Base-by-base conservation (phyloP, 2,888 invertebrate species). In the Caenorhabditis parvicauda region DNA sequence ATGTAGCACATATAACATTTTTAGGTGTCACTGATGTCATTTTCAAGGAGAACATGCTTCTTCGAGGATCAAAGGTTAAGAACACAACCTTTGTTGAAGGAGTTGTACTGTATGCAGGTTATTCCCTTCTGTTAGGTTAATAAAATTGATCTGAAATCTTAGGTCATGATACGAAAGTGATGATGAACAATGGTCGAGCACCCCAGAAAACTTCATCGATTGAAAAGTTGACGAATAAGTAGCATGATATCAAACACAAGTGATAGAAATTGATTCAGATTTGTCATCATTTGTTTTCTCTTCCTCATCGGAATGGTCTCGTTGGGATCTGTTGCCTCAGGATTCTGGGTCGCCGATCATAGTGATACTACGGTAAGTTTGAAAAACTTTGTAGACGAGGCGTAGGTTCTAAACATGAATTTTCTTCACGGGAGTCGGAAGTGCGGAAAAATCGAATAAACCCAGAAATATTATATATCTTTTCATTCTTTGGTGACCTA, bases 71-170 rank as follows among this genome's bases (percentile, higher is more conserved):
- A 83, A 87, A 90, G 69, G 86, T 96, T 74, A 92, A 94, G 84
- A 96, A 96, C 83, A 95, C 96, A 9, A 93, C 94, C 83, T 95
- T 87, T 82, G 88, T 95, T 38, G 95, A 95, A 82, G 96, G 95
- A 55, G 89, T 96, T 81, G 92, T 95, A 46, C 90, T 96, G 51
- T 96, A 96, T 86, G 92, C 92, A 68, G 90, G 88, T 87, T 80
- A 80, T 78, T 35, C 12, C 35, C 12, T 12, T 12, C 35, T 14
- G 35, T 12, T 35, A n/a, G 35, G 12, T 42, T 42, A 14, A 17
- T 12, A 6, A 47, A 47, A 6, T 21, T 17, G 27, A 22, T 27
- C 12, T 52, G 58, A 28, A 35, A 42, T 75, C 81, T 29, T 82
- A 86, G 91, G 95, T 57, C 92, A 92, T 83, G 95, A 96, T 85